Percentiles rank a stretch among this genome's conserved stretches.
Evolutionary conservation across 2,888 invertebrate species (phyloP).

Genomic region (Lithodes maja): DNA sequence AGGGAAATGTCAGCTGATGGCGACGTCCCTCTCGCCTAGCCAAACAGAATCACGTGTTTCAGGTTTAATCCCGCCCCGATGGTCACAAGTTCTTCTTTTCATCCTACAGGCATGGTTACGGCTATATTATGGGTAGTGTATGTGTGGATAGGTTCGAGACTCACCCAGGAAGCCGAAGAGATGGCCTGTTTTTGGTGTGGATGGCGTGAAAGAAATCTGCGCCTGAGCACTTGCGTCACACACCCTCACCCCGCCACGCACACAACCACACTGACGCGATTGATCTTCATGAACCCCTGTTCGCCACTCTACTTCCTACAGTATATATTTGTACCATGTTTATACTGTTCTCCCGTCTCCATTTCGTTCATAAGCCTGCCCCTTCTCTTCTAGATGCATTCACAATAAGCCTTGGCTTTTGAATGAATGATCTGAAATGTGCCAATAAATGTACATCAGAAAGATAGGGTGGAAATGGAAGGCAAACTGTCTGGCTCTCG

Average conservation of each 20-base stretch:
- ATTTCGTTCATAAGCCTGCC: too few relatives aligned
- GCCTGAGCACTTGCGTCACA: not conserved
- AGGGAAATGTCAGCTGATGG: conserved; percentile 1
- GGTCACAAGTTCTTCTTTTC: not conserved
- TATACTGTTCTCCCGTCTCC: too few relatives aligned
- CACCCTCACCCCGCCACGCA: not conserved
- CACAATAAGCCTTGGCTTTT: too few relatives aligned
- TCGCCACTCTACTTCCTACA: too few relatives aligned
- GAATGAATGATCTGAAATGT: too few relatives aligned
- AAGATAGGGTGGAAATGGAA: too few relatives aligned
- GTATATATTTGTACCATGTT: too few relatives aligned
- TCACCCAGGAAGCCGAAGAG: fast-evolving
- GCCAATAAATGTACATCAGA: too few relatives aligned
- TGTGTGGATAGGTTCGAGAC: not conserved
- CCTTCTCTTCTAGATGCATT: too few relatives aligned
- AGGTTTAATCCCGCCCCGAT: not conserved
- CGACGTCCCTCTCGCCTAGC: not conserved
- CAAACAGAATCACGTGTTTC: not conserved
- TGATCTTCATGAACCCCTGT: not conserved
- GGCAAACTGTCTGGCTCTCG: too few relatives aligned
- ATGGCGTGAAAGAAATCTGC: not conserved
- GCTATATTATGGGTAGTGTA: not conserved
- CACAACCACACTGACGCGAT: not conserved
- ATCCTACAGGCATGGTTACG: not conserved
- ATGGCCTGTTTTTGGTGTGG: not conserved